Percentiles rank a stretch among this genome's conserved stretches.
phyloP scores from a whole-genome alignment of 2,797 vertebrate genomes.

The Galagoides demidoff region DNA sequence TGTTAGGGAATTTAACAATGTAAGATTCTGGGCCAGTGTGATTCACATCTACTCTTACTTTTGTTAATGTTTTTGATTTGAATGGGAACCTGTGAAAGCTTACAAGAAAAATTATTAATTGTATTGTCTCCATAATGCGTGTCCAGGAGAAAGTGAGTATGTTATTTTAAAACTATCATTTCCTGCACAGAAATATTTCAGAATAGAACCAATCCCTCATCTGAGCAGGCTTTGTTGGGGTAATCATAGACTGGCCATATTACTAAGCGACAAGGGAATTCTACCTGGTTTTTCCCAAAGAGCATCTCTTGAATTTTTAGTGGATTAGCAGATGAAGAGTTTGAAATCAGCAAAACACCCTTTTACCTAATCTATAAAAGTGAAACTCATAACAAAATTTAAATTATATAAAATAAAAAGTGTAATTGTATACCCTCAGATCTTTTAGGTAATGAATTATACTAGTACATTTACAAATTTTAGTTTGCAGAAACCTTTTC shows the following conservation, averaged over 20 bases:
- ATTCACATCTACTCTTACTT: background rate
- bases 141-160: background rate
- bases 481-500: constrained; percentile 9
- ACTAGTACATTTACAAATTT: background rate
- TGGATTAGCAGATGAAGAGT: background rate
- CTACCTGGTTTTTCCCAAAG: background rate
- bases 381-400: background rate
- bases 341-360: background rate
- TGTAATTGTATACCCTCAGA: background rate
- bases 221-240: background rate
- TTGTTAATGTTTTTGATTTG: constrained; percentile 2
- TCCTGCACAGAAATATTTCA: background rate
- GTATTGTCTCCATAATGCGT: background rate
- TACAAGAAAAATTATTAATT: background rate
- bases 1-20: background rate
- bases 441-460: constrained; percentile 2
- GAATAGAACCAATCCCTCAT: background rate
- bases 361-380: background rate
- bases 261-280: background rate
- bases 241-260: background rate
- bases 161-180: background rate
- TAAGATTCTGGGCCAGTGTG: background rate
- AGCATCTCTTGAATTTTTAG: background rate
- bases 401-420: background rate
- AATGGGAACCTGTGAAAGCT: background rate